Evolutionary conservation across 2,888 invertebrate species (phyloP).

Genomic region (Chrysina gloriosa): DNA sequence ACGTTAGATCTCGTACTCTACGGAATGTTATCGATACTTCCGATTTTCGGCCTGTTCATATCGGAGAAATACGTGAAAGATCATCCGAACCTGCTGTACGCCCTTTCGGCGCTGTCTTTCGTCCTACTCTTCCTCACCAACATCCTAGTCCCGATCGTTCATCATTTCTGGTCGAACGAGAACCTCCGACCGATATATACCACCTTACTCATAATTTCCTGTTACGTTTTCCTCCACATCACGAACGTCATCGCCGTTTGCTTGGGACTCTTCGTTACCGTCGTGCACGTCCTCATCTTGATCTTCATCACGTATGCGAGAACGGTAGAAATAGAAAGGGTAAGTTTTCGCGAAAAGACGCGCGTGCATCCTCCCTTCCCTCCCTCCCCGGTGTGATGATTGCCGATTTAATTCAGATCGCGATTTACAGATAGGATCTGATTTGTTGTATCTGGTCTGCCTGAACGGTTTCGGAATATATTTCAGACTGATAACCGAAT

Average conservation of each 20-base stretch:
- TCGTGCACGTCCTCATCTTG: slow-evolving; percentile 73
- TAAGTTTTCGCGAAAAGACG: slow-evolving; percentile 29
- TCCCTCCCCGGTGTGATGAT: no score
- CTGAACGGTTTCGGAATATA: slow-evolving; percentile 88
- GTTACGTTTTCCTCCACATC: slow-evolving; percentile 87
- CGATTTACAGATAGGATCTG: slow-evolving; percentile 65
- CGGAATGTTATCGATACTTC: slow-evolving; percentile 62
- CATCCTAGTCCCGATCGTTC: slow-evolving; percentile 74
- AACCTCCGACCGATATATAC: slow-evolving; percentile 75
- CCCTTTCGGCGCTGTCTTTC: slow-evolving; percentile 63
- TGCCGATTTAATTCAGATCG: no score
- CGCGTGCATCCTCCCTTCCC: no score
- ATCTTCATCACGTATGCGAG: slow-evolving; percentile 68
- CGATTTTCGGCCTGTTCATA: slow-evolving; percentile 65
- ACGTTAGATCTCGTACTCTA: slow-evolving; percentile 66
- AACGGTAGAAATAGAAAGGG: slow-evolving; percentile 38
- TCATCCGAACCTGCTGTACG: slow-evolving; percentile 54
- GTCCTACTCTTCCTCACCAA: slow-evolving; percentile 69
- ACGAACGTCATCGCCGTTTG: slow-evolving; percentile 77
- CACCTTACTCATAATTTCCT: slow-evolving; percentile 79
- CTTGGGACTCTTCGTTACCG: slow-evolving; percentile 76
- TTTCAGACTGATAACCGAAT: slow-evolving; percentile 89
- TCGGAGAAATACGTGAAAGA: slow-evolving; percentile 61
- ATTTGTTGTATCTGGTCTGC: slow-evolving; percentile 77
- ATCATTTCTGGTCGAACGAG: slow-evolving; percentile 64